phyloP scores from a whole-genome alignment of 2,797 vertebrate genomes.

The Meriones psammophilus region DNA sequence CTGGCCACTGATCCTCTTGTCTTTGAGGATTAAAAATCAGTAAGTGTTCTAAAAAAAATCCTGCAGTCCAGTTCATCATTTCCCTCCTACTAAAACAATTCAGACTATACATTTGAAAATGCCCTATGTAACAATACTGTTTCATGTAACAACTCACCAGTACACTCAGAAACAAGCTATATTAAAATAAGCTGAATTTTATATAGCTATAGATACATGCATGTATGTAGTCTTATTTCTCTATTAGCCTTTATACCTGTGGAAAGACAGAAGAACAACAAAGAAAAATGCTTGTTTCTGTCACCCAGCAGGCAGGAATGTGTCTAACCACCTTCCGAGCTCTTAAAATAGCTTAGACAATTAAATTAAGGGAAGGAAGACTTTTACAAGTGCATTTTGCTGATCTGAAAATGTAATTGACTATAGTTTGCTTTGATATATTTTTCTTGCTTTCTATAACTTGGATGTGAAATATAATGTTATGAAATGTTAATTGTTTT shows the following conservation, averaged over 20 bases:
- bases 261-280: conserved; percentile 56
- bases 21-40: conserved; percentile 17
- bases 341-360: conserved; percentile 74
- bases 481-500: conserved; percentile 80
- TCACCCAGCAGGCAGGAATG: conserved; percentile 59
- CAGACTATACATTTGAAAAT: conserved; percentile 45
- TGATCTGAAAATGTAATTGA: conserved; percentile 83
- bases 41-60: conserved; percentile 40
- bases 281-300: neutral
- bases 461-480: conserved; percentile 73
- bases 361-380: conserved; percentile 81
- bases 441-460: conserved; percentile 78
- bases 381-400: conserved; percentile 78
- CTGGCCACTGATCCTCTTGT: neutral
- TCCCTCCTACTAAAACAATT: conserved; percentile 36
- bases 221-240: neutral
- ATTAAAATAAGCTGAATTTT: conserved; percentile 6
- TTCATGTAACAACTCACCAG: neutral
- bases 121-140: neutral
- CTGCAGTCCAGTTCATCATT: conserved; percentile 20
- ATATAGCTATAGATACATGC: neutral
- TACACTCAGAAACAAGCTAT: neutral
- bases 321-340: conserved; percentile 53
- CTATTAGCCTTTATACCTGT: conserved; percentile 17
- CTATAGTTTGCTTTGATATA: conserved; percentile 74